phyloP scores from a whole-genome alignment of 1,140 invertebrate genomes.

The Aphis craccivora region DNA sequence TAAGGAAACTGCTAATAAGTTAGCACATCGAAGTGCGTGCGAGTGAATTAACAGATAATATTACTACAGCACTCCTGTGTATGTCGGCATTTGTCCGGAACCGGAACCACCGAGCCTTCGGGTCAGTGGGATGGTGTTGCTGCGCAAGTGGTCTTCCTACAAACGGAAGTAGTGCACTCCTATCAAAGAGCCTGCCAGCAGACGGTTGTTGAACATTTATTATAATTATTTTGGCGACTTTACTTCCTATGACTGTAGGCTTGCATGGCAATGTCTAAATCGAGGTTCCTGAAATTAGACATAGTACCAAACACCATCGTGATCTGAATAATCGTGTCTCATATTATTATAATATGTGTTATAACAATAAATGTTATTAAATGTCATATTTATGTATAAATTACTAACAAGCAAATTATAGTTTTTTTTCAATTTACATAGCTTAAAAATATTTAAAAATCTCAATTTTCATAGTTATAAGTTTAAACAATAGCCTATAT shows the following conservation, averaged over 20 bases:
- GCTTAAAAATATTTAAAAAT: too few relatives aligned
- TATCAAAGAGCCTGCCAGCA: background rate
- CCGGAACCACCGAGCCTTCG: background rate
- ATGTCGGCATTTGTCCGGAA: background rate
- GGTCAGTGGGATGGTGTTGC: background rate
- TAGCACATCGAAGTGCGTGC: background rate
- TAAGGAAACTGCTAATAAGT: background rate
- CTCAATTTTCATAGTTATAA: too few relatives aligned
- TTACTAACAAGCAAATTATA: too few relatives aligned
- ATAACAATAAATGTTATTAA: too few relatives aligned
- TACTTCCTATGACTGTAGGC: background rate
- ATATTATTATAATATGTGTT: background rate
- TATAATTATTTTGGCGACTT: background rate
- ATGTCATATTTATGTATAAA: too few relatives aligned
- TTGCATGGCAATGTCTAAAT: background rate
- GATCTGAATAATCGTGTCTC: background rate
- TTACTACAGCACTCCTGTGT: background rate
- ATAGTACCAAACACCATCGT: background rate
- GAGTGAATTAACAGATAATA: background rate
- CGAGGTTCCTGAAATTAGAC: background rate
- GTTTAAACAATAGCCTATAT: too few relatives aligned
- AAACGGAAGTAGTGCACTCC: background rate
- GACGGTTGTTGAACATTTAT: background rate
- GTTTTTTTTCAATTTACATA: too few relatives aligned
- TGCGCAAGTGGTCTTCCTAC: background rate